A percentile compares a stretch with the other conserved stretches of the same genome.
phyloP scores from a whole-genome alignment of 92 coral and sea anemone genomes.

The Palythoa caribaeorum region DNA sequence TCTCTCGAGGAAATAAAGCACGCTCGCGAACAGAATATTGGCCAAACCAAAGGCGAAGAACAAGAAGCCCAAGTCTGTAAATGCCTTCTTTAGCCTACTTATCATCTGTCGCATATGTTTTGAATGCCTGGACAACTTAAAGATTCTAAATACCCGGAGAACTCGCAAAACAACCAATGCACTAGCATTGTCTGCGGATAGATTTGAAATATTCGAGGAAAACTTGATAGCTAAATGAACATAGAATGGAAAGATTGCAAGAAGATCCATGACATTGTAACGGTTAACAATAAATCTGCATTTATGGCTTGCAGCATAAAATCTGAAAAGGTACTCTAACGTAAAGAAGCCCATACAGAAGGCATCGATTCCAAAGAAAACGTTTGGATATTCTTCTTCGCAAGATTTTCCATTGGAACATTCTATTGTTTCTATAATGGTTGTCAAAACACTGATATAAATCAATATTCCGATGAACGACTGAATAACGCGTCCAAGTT shows the following conservation, averaged over 20 bases:
- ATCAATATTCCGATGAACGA: constrained; percentile 79
- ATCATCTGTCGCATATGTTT: constrained; percentile 88
- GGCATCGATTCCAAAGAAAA: constrained; percentile 78
- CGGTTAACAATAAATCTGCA: constrained; percentile 69
- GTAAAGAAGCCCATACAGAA: constrained; percentile 86
- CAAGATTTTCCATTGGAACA: constrained; percentile 72
- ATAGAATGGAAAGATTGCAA: constrained; percentile 86
- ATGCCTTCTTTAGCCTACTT: constrained; percentile 80
- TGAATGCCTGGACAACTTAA: constrained; percentile 95
- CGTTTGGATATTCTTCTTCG: constrained; percentile 67
- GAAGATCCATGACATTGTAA: constrained; percentile 84
- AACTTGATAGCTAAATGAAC: constrained; percentile 65
- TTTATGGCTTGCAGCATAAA: constrained; percentile 80
- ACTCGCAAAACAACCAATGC: constrained; percentile 84
- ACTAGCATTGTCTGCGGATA: constrained; percentile 71
- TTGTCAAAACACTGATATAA: constrained; percentile 75
- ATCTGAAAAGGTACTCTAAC: constrained; percentile 77
- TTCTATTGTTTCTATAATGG: constrained; percentile 77
- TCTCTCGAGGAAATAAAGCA: constrained; percentile 78
- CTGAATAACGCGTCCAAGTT: constrained; percentile 69
- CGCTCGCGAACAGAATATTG: constrained; percentile 91
- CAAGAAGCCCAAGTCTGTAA: constrained; percentile 86
- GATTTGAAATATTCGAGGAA: constrained; percentile 49
- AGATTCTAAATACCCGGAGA: constrained; percentile 84
- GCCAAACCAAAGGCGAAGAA: constrained; percentile 87